Evolutionary conservation across 2,888 invertebrate species (phyloP), one percentile per base, ranked within the genome.

Genomic region (Helleia helle): DNA sequence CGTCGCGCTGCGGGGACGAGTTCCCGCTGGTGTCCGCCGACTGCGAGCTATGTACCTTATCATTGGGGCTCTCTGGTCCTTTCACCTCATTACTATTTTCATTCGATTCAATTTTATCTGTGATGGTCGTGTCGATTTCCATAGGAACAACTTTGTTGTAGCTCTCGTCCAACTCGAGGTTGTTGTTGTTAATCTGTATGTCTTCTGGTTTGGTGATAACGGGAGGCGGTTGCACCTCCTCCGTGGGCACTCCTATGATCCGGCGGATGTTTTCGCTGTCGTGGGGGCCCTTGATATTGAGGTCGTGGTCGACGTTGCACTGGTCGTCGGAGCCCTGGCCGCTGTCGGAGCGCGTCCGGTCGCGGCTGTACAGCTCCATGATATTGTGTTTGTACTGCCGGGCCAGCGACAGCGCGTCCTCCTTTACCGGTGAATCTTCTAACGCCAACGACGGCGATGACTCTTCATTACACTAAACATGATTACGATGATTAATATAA

Each of bases 1-100:
- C 87, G 53, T 88, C 85, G 3, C 80, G 65, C 37, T 83, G 77
- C 0, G 85, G 86, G 0, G 85, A 85, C 0, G 85, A 85, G 54
- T 79, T 79, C 2, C 85, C 83, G 52, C 85, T 84, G 2, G 85
- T 84, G 52, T 85, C 84, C 0, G 81, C 79, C 1, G 77, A 77
- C 41, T 75, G 77, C 7, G 76, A 71, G 48, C 77, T 74, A 50
- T 71, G 65, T 1, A 65, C 55, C 47, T 80, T 80, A 14, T 81
- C 80, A 36, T 55, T 69, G 0, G 79, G 77, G 41, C 77, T 77
- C 12, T 71, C 77, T 15, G 68, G 61, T 5, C 66, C 62, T 46
- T 74, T 76, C 1, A 64, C 40, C 2, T 74, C 73, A 45, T 56
- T 54, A 17, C 54, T 56, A 42, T 52, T 61, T 14, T 76, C 75